Evolutionary conservation across 2,888 invertebrate genomes (phyloP), one percentile per base, ranked within the genome.

Genomic region (Acleris literana): DNA sequence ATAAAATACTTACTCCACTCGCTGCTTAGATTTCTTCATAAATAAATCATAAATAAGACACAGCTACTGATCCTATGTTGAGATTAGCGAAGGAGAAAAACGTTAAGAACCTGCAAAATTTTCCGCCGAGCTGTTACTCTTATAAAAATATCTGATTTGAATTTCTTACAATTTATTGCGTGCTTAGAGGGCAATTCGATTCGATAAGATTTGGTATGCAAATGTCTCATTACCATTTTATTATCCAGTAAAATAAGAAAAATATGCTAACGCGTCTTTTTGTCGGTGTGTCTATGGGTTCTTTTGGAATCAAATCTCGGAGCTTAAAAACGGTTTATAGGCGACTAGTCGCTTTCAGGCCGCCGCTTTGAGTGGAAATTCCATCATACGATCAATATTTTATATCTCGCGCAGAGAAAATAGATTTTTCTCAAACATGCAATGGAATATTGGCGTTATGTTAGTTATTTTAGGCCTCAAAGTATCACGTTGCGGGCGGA

Each of bases 141-240:
- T 56, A 61, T 43, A 49, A 49, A 59, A 54, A 60, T 54, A 49
- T 64, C 64, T 49, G 43, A 64, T 64, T 64, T 55, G 64, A 60
- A 64, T 64, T 64, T 60, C 64, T 64, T 55, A 49, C 43, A 55
- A 64, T 64, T 64, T 64, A 64, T 64, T 64, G 64, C 64, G 43
- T 64, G 64, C 64, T 64, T 64, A 64, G 59, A 60, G 59, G 55
- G 60, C 65, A 61, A 65, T 65, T 56, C 51, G 56, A 60, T 56
- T 55, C 55, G 61, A 65, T 56, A 52, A 65, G 51, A 60, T 65
- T 65, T 46, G 65, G 61, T 65, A 65, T 65, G 65, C 65, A 65
- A 65, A 65, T 65, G 22, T 51, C 61, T 52, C 55, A 65, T 61
- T 65, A 65, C 56, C 65, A 61, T 65, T 65, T 65, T 65, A 65